Evolutionary conservation across 1,140 invertebrate genomes (phyloP).

Genomic region (Muscidifurax raptorellus): DNA sequence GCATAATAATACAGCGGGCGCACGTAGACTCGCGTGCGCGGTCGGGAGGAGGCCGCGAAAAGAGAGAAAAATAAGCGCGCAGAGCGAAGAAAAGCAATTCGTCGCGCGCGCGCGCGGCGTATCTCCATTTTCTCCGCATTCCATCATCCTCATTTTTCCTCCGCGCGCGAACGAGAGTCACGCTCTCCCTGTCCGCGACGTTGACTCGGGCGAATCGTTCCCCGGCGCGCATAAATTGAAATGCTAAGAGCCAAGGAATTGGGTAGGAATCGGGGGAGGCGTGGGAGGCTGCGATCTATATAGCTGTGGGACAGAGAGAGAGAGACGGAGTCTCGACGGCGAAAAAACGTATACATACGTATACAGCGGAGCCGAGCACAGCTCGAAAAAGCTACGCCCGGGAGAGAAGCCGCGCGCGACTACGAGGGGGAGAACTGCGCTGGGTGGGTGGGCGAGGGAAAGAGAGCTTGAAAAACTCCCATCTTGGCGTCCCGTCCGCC

Average conservation of each 20-base stretch:
- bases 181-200: background rate
- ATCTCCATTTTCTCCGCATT: background rate
- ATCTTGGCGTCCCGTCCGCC: slow-evolving; percentile 59
- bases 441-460: slow-evolving; percentile 52
- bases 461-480: slow-evolving; percentile 65
- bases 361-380: slow-evolving; percentile 1
- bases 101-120: too few species aligned
- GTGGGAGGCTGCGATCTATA: background rate
- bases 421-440: background rate
- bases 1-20: background rate
- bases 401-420: slow-evolving; percentile 4
- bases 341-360: background rate
- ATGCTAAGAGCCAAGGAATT: slow-evolving; percentile 65
- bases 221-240: slow-evolving; percentile 69
- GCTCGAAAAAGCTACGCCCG: slow-evolving; percentile 54
- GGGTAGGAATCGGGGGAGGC: slow-evolving; percentile 61
- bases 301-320: slow-evolving; percentile 52
- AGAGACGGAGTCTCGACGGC: slow-evolving; percentile 1
- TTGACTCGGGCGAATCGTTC: slow-evolving; percentile 59
- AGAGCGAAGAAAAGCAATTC: background rate
- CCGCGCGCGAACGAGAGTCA: background rate
- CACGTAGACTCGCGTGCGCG: too few species aligned
- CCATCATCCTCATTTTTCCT: background rate
- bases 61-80: too few species aligned
- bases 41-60: too few species aligned